A percentile compares a stretch with the other conserved stretches of the same genome.
Conservation (phyloP, 2,797 vertebrate genomes). For the Oophaga sylvatica region DNA sequence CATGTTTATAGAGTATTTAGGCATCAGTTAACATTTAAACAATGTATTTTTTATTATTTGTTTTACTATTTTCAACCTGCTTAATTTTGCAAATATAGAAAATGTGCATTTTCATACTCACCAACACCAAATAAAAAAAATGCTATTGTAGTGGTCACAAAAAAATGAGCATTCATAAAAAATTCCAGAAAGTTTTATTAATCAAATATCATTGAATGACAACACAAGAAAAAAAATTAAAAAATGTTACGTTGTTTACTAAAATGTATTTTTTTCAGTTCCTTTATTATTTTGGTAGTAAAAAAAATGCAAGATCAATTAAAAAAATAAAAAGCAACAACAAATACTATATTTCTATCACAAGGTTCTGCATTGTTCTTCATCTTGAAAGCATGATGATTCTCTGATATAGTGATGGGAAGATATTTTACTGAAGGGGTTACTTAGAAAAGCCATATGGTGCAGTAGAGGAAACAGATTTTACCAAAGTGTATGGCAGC, state of each 20-base stretch:
- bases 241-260: background rate
- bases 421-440: constrained; percentile 24
- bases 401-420: background rate
- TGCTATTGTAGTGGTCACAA: background rate
- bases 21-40: no score
- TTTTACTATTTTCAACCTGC: no score
- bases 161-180: background rate
- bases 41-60: no score
- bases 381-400: background rate
- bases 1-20: no score
- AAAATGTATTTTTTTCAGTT: background rate
- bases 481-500: constrained; percentile 30
- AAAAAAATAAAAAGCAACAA: background rate
- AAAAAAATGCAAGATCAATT: background rate
- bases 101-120: background rate
- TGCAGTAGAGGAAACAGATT: constrained; percentile 25
- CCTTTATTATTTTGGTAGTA: background rate
- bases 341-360: background rate
- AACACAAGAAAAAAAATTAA: background rate
- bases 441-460: constrained; percentile 50
- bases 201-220: background rate
- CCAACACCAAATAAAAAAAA: background rate
- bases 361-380: background rate
- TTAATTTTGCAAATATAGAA: no score
- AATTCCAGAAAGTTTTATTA: background rate